phyloP scores from a whole-genome alignment of 2,113 vertebrate species.

The Cyphomyrus discorhynchus region DNA sequence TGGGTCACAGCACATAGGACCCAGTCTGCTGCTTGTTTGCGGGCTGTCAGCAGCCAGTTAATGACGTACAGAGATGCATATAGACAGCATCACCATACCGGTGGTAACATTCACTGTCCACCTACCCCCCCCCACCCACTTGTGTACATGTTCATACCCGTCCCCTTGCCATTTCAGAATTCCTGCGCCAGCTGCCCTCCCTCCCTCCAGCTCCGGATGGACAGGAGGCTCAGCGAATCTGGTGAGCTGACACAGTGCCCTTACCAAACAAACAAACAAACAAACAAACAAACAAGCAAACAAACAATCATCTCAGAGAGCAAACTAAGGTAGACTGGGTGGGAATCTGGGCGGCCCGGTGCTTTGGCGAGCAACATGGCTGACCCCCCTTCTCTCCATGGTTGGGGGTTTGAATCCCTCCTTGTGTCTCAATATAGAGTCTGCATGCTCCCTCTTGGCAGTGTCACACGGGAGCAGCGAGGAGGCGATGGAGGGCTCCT shows the following conservation, averaged over 20 bases:
- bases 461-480: slow-evolving; percentile 76
- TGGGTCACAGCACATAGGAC: neutral
- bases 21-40: neutral
- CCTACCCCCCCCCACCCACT: neutral
- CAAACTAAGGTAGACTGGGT: neutral
- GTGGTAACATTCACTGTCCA: neutral
- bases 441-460: slow-evolving; percentile 27
- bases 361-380: neutral
- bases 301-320: neutral
- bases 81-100: neutral
- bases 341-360: neutral
- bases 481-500: slow-evolving; percentile 71
- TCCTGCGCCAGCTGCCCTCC: neutral
- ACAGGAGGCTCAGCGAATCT: neutral
- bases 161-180: neutral
- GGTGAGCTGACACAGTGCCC: neutral
- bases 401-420: neutral
- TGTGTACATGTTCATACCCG: neutral
- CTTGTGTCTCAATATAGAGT: neutral
- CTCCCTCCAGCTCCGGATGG: neutral
- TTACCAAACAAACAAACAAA: too few species aligned
- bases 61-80: neutral
- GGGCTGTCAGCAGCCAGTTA: neutral
- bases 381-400: neutral
- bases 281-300: too few species aligned